phyloP scores from a whole-genome alignment of 2,888 invertebrate genomes.

The Polietes domitor region DNA sequence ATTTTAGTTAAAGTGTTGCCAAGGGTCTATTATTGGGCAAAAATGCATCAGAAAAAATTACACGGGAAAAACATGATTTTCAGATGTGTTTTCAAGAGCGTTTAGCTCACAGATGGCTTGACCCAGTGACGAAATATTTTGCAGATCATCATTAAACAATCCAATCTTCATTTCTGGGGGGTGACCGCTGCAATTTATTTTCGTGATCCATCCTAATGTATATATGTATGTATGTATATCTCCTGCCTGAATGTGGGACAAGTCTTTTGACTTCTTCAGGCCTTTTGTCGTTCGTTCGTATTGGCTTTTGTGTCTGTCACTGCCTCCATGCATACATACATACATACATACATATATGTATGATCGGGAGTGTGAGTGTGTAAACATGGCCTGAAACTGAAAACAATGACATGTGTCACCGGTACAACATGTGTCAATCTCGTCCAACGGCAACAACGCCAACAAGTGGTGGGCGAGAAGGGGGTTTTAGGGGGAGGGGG shows the following conservation, averaged over 20 bases:
- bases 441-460: not conserved
- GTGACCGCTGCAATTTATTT: no score
- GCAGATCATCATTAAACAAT: no score
- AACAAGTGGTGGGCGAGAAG: not conserved
- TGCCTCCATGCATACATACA: not conserved
- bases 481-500: no score
- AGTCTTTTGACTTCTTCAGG: not conserved
- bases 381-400: constrained; percentile 34
- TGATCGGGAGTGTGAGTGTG: not conserved
- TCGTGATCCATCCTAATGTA: no score
- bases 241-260: not conserved
- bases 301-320: constrained; percentile 18
- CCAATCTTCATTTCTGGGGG: no score
- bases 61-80: no score
- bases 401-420: constrained; percentile 38
- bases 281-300: not conserved
- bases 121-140: no score
- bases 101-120: no score
- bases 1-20: no score
- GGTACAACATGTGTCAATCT: constrained; percentile 23
- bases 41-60: no score
- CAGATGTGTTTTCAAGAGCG: no score
- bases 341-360: not conserved
- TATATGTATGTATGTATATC: not conserved
- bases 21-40: no score